Evolutionary conservation across 2,797 vertebrate species (phyloP), one percentile per base, ranked within the genome.

Genomic region (Fratercula arctica): DNA sequence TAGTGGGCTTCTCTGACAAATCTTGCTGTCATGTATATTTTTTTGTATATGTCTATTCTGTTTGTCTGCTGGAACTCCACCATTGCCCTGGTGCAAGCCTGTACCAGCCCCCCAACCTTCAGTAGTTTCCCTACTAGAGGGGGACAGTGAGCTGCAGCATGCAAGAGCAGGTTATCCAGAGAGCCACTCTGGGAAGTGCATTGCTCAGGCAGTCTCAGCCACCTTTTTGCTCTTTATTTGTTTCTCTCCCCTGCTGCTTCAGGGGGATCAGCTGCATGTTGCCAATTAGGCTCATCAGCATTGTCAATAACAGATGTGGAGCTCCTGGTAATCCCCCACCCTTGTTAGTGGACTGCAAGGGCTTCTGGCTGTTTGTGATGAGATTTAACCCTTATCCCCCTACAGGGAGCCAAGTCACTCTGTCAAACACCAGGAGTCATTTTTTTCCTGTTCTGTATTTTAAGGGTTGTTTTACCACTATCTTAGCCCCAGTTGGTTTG

Each of bases 231-330:
- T 91, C 91, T 93, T 73, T 90, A 90, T 96, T 96, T 95, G 93
- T 94, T 95, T 95, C 77, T 90, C 70, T 94, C 67, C 83, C 87
- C 70, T 82, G 93, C 85, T 90, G 93, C 95, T 96, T n/a, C 77
- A 46, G 87, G 96, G 95, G 83, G 85, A 95, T 97, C 95, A 96
- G 95, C 95, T 94, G 93, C 92, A 60, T 93, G 88, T 33, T 94
- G 93, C 96, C 96, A 95, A 91, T 96, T 96, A 96, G 91, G 90
- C 85, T 96, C 94, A 96, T 97, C 95, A 96, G 83, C 95, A 95
- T 94, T 96, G 95, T 95, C 96, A 97, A 96, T 96, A 96, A 93
- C 91, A 94, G 91, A 96, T 95, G 96, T 82, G 96, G 79, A 95
- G 90, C 93, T 95, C 87, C 91, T 90, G 70, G 93, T 95, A 96